Base-by-base conservation (phyloP, 1,140 invertebrate genomes). In the Propsilocerus akamusi region DNA sequence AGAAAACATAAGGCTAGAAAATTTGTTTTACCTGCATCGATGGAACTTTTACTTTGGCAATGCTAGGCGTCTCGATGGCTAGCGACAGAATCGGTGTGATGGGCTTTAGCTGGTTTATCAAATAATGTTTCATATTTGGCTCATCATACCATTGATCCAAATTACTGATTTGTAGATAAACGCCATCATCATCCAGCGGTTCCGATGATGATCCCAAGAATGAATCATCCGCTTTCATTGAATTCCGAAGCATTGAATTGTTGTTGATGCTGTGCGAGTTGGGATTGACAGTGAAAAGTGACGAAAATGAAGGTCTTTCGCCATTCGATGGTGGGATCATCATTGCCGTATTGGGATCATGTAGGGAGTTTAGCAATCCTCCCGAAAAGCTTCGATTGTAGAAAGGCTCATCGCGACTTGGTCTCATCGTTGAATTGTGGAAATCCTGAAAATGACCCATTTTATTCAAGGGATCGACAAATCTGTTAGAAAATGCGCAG, bases 151-250 rank as follows among this genome's bases (percentile, higher is more conserved):
- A 59, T 50, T 61, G 63, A 47, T 65, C 63, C 30, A 65, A 48
- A 52, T 65, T 65, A n/a, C 60, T 65, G 0, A 65, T 62, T 50
- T 65, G 63, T 30, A 65, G 52, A 11, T 59, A 65, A 5, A 65
- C 56, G 17, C 34, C 34, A 41, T 17, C 34, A 41, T 41, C 34
- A 6, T 41, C n/a, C 34, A 41, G 34, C 17, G 22, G 17, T 5
- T 17, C 22, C 34, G 17, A 20, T 8, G 1, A 41, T 8, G 5
- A 3, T 3, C 2, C 10, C 28, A 30, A 3, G 10, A 11, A 8
- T 30, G 10, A 17, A 41, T 41, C 12, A 37, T 41, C 4, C 17
- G 17, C 17, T 17, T 7, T 17, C 20, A 41, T 20, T 20, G 17
- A 30, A 30, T 41, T 41, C 12, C 4, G 34, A 41, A 20, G 8